Percentiles rank a stretch among this genome's conserved stretches.
These are phyloP conservation scores for Microcebus griseorufus DNA, from an alignment of 2,113 vertebrate species.

Conservation along the genomic window DNA sequence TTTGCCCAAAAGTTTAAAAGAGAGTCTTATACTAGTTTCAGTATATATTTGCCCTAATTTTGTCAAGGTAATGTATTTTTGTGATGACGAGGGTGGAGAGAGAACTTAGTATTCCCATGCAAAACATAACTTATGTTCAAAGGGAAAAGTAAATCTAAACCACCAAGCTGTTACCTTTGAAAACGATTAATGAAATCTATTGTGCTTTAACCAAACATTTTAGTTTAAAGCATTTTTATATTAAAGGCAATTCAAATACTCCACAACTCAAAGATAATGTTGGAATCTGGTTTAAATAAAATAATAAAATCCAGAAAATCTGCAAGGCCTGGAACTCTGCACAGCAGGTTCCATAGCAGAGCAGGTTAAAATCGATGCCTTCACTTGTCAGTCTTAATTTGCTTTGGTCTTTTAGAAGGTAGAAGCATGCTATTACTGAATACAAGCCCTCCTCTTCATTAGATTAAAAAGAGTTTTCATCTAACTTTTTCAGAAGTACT, in stretches of 20 bases:
- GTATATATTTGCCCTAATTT: conserved; percentile 11
- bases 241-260: conserved; percentile 79
- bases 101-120: background rate
- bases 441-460: conserved; percentile 54
- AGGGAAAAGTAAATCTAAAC: conserved; percentile 72
- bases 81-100: background rate
- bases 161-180: conserved; percentile 75
- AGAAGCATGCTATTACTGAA: conserved; percentile 43
- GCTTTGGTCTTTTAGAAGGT: conserved; percentile 70
- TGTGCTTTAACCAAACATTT: conserved; percentile 79
- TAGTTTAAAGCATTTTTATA: conserved; percentile 81
- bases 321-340: conserved; percentile 59
- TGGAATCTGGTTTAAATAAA: conserved; percentile 80
- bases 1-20: conserved; percentile 48
- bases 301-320: conserved; percentile 80
- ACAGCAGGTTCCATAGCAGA: conserved; percentile 71
- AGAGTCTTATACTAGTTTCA: conserved; percentile 8
- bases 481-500: conserved; percentile 68
- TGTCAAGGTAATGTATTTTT: conserved; percentile 36
- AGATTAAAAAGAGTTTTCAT: conserved; percentile 65
- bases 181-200: conserved; percentile 75
- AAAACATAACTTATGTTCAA: conserved; percentile 71
- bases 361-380: conserved; percentile 70
- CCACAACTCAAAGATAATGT: conserved; percentile 79
- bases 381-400: conserved; percentile 74